Percentiles rank a stretch among this genome's conserved stretches.
Conservation (phyloP, 2,888 invertebrate genomes). For the Chrysomela aeneicollis region DNA sequence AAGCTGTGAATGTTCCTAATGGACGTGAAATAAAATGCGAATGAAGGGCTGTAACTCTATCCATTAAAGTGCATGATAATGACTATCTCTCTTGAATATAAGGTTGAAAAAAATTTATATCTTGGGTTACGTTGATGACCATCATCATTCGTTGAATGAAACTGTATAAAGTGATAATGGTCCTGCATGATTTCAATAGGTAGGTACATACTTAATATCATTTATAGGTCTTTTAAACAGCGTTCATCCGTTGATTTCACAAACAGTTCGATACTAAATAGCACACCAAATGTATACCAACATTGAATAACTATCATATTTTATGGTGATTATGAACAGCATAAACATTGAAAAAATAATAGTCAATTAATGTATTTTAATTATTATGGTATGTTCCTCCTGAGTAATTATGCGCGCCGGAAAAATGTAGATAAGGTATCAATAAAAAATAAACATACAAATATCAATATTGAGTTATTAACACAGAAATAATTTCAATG, state of each 20-base stretch:
- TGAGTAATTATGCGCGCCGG: slow-evolving; percentile 1
- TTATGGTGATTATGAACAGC: not conserved
- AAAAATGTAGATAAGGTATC: slow-evolving; percentile 13
- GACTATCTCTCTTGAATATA: no score
- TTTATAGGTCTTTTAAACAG: not conserved
- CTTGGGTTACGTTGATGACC: no score
- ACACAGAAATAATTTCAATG: not conserved
- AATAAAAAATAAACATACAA: not conserved
- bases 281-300: not conserved
- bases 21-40: no score
- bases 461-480: no score
- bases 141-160: not conserved
- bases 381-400: not conserved
- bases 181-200: not conserved
- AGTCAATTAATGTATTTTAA: slow-evolving; percentile 3
- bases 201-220: not conserved
- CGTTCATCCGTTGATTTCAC: not conserved
- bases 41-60: no score
- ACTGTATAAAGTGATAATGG: not conserved
- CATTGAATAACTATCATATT: not conserved
- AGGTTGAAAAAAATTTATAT: no score
- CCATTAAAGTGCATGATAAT: no score
- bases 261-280: not conserved
- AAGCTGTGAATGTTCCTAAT: no score
- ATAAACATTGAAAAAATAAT: slow-evolving; percentile 6